These are phyloP conservation scores for Siphamia tubifer DNA, from an alignment of 2,113 vertebrate species.

Conservation along the genomic window DNA sequence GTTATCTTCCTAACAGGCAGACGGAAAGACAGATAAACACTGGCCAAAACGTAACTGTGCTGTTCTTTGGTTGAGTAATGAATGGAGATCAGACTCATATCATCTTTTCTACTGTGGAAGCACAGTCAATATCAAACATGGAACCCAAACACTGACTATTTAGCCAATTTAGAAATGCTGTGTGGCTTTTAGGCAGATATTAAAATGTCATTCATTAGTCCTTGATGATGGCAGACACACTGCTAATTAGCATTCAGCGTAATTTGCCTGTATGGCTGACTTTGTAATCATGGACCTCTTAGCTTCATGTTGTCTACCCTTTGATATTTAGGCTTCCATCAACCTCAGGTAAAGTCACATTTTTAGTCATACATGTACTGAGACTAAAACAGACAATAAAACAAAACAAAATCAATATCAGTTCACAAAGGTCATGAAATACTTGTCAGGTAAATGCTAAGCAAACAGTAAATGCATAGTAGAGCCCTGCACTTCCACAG, in stretches of 20 bases:
- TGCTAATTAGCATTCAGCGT: background rate
- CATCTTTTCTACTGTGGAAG: no score
- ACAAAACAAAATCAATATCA: background rate
- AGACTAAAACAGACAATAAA: conserved; percentile 8
- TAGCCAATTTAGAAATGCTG: background rate
- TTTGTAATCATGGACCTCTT: background rate
- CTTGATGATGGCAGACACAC: background rate
- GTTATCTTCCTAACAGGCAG: no score
- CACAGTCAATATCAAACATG: no score
- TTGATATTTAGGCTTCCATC: no score
- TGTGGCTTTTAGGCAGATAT: background rate
- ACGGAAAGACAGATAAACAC: no score
- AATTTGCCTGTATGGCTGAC: background rate
- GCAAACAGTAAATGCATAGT: background rate
- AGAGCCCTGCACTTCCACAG: background rate
- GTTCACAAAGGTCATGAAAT: background rate
- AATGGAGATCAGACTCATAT: no score
- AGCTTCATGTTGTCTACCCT: no score
- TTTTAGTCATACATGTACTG: no score
- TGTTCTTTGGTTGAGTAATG: no score
- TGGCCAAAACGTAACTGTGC: no score
- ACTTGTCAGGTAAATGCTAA: background rate
- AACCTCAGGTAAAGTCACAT: no score
- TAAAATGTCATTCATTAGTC: background rate
- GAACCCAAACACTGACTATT: background rate